Conservation (phyloP, 2,113 vertebrate species). For the Tretioscincus oriximinensis region DNA sequence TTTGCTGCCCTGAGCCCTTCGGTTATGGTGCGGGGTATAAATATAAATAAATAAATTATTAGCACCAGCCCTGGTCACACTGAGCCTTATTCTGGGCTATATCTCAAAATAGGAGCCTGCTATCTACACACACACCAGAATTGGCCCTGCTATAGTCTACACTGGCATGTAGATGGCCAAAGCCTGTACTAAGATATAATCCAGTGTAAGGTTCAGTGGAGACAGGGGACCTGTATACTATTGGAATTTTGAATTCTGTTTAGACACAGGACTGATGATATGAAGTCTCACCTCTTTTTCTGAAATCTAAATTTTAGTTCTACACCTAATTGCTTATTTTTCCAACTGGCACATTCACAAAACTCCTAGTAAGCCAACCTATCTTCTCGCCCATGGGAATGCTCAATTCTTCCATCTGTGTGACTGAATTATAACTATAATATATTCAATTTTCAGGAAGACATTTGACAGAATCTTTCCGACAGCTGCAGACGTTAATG, state of each 20-base stretch:
- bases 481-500: conserved; percentile 11
- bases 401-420: conserved; percentile 34
- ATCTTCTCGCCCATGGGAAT: not conserved
- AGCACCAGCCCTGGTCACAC: no score
- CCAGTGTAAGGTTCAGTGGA: no score
- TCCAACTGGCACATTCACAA: conserved; percentile 18
- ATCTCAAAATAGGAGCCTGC: no score
- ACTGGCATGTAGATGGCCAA: no score
- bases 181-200: no score
- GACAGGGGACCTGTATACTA: no score
- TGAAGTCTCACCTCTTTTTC: not conserved
- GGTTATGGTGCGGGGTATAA: no score
- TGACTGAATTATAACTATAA: conserved; percentile 40
- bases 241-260: rapidly evolving
- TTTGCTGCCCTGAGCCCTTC: no score
- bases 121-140: no score
- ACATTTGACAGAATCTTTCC: conserved; percentile 33
- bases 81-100: no score
- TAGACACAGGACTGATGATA: rapidly evolving
- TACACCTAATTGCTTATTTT: not conserved
- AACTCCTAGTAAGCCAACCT: not conserved
- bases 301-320: not conserved
- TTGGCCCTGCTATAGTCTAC: no score
- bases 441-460: conserved; percentile 27
- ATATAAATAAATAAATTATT: no score